Evolutionary conservation across 2,113 vertebrate genomes (phyloP).

Genomic region (Halcyon malimbica): DNA sequence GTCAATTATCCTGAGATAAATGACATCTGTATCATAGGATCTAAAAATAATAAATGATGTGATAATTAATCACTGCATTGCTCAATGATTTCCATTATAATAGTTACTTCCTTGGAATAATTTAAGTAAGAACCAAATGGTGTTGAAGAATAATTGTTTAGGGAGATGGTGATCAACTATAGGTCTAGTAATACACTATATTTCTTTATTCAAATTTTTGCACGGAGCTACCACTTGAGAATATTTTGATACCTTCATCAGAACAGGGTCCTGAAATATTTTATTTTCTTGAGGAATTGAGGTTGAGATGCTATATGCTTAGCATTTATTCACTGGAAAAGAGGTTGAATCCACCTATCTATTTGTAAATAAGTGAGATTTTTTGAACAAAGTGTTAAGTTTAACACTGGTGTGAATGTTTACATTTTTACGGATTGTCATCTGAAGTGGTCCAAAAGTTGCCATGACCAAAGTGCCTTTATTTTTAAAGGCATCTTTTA

Average conservation of each 20-base stretch:
- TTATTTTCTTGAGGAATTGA: not conserved
- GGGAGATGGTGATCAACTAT: not conserved
- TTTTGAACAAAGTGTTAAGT: not conserved
- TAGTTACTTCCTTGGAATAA: too few relatives aligned
- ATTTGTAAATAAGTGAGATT: not conserved
- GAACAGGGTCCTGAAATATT: not conserved
- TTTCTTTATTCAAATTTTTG: not conserved
- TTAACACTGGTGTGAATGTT: not conserved
- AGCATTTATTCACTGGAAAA: not conserved
- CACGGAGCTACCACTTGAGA: not conserved
- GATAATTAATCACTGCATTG: not conserved
- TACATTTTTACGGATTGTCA: not conserved
- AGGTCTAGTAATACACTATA: not conserved
- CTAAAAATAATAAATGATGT: slow-evolving; percentile 15
- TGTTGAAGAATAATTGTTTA: not conserved
- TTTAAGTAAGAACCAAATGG: not conserved
- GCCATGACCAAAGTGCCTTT: not conserved
- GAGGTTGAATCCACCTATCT: fast-evolving
- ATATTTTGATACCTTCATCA: not conserved
- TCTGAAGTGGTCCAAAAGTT: not conserved
- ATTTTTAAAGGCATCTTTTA: not conserved
- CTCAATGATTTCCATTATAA: not conserved
- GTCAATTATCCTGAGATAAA: not conserved
- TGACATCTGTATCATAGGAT: not conserved
- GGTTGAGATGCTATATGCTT: not conserved